A percentile compares a stretch with the other conserved stretches of the same genome.
Evolutionary conservation across 2,888 invertebrate genomes (phyloP).

Genomic region (Acleris laterana): DNA sequence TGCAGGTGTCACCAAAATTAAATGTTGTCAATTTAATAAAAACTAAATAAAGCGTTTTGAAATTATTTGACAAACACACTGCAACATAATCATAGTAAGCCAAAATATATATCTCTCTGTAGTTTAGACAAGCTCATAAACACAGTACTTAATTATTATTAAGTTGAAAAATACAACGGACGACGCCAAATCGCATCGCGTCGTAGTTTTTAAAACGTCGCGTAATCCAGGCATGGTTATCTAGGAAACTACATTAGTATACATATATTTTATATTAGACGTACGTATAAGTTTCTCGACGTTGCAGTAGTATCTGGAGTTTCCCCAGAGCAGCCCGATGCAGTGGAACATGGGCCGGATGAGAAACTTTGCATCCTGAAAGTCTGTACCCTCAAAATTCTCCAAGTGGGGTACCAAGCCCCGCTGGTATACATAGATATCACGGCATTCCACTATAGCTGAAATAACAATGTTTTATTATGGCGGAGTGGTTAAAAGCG

Average conservation of each 20-base stretch:
- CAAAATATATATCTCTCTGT: too few species aligned
- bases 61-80: background rate
- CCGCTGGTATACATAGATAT: constrained; percentile 91
- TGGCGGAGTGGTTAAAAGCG: too few species aligned
- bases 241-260: too few species aligned
- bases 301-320: constrained; percentile 90
- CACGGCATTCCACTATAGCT: constrained; percentile 92
- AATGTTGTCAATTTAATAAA: too few species aligned
- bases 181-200: too few species aligned
- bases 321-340: constrained; percentile 93
- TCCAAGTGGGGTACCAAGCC: constrained; percentile 89
- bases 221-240: too few species aligned
- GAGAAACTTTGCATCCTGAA: constrained; percentile 84
- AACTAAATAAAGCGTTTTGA: background rate
- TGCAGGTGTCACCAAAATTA: too few species aligned
- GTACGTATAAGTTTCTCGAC: constrained; percentile 81
- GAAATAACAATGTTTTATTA: constrained; percentile 43
- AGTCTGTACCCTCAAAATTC: constrained; percentile 88
- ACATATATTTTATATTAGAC: constrained; percentile 41
- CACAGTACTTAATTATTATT: too few species aligned
- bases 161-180: too few species aligned
- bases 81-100: background rate
- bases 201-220: too few species aligned
- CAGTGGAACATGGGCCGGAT: constrained; percentile 90
- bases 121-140: too few species aligned